Base-by-base conservation (phyloP, 2,888 invertebrate species). In the Synanthedon tipuliformis region DNA sequence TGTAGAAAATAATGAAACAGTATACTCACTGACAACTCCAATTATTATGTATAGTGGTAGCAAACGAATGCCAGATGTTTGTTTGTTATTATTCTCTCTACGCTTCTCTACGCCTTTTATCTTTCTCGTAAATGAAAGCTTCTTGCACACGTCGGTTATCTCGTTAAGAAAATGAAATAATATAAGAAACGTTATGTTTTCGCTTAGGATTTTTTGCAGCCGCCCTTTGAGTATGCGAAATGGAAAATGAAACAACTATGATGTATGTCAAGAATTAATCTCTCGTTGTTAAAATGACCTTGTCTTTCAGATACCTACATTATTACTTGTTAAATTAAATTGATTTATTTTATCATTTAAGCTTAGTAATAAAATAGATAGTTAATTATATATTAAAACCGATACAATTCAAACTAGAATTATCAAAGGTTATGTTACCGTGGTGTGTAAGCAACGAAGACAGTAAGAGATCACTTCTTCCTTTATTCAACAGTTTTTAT, bases 31-130 rank as follows among this genome's bases (percentile, higher is more conserved):
- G 34, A 10, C 34, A 34, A 10, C 34, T 34, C 34, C 34, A 34
- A 34, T 34, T 34, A 34, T 34, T 34, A 34, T 34, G 34, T 10
- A 34, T 34, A 50, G 50, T 50, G 50, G 41, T n/a, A 51, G 50
- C 34, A 48, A 51, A 53, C 50, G 48, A 59, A 61, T 62, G 65
- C 65, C 77, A 76, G 75, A 71, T 75, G 74, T 53, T 66, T 63
- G 64, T 59, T 61, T 61, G 59, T 64, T 67, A 61, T 65, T 64
- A 64, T 67, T n/a, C n/a, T n/a, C n/a, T n/a, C n/a, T 64, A 64
- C 59, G 61, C 53, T 57, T 57, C 54, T 60, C 60, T 62, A 59
- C 61, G 63, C 61, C 59, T 66, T 66, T 68, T 66, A 66, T 69
- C 61, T 58, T 58, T 54, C 53, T 57, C 60, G 58, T 58, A 64